A percentile compares a stretch with the other conserved stretches of the same genome.
Evolutionary conservation across 2,797 vertebrate genomes (phyloP).

Genomic region (Eulemur rubriventer): DNA sequence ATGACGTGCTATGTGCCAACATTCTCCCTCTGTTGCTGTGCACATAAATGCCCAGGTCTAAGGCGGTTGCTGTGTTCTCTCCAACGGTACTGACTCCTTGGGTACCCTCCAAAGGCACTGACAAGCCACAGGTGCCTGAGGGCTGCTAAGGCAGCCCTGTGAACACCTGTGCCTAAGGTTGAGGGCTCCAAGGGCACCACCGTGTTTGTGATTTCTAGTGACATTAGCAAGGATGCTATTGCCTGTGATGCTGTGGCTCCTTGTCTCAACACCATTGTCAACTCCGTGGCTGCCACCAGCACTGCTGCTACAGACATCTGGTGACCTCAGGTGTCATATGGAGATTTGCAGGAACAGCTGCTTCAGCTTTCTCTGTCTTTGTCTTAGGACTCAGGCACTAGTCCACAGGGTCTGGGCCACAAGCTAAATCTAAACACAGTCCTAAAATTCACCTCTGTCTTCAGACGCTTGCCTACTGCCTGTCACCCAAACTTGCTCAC

Average conservation of each 20-base stretch:
- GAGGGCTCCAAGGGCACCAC: not conserved
- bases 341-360: not conserved
- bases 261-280: not conserved
- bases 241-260: not conserved
- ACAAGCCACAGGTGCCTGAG: too few species aligned
- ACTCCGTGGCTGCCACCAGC: not conserved
- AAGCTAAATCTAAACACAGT: not conserved
- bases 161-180: not conserved
- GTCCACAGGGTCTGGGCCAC: not conserved
- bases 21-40: not conserved
- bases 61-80: not conserved
- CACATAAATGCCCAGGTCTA: not conserved
- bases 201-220: not conserved
- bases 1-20: not conserved
- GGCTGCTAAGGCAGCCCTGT: not conserved
- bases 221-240: not conserved
- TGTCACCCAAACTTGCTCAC: not conserved
- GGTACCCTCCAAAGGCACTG: not conserved
- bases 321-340: not conserved
- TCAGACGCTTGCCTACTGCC: not conserved
- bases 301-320: not conserved
- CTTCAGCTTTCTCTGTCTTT: not conserved
- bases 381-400: not conserved
- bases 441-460: not conserved
- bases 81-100: not conserved